Conservation (phyloP, 2,113 vertebrate species). For the Corydoras sp. region DNA sequence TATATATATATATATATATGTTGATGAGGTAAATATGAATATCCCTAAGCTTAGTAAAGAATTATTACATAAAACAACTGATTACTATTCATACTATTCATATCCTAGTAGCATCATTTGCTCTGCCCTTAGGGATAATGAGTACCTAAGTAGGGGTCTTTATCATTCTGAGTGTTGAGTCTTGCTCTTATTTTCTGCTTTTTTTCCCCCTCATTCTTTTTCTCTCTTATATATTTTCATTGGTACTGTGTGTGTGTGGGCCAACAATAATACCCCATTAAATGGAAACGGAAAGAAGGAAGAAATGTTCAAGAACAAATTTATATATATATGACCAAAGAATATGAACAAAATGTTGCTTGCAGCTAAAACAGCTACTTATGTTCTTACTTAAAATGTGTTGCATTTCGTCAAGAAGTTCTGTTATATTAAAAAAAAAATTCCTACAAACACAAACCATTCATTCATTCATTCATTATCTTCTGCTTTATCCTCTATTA, state of each 20-base stretch:
- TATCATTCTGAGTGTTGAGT: slow-evolving; percentile 35
- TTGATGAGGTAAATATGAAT: slow-evolving; percentile 15
- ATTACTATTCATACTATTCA: slow-evolving; percentile 7
- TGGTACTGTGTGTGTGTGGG: neutral
- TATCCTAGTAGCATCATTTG: slow-evolving; percentile 24
- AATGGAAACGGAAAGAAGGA: neutral
- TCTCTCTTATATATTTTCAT: neutral
- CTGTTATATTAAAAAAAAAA: too few relatives aligned
- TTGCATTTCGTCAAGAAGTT: too few relatives aligned
- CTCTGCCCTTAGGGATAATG: slow-evolving; percentile 36
- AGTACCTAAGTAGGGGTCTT: slow-evolving; percentile 34
- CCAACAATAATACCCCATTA: neutral
- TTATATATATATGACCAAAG: too few relatives aligned
- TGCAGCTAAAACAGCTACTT: too few relatives aligned
- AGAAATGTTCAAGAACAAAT: neutral
- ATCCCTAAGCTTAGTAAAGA: neutral
- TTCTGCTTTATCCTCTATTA: too few relatives aligned
- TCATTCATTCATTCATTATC: too few relatives aligned
- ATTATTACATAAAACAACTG: neutral
- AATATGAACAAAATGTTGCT: too few relatives aligned
- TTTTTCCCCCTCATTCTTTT: neutral
- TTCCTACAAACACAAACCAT: too few relatives aligned
- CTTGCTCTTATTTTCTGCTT: slow-evolving; percentile 1
- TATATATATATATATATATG: too few relatives aligned
- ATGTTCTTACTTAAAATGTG: too few relatives aligned